Base-by-base conservation (phyloP, 2,113 vertebrate species). In the Anarrhichthys ocellatus region DNA sequence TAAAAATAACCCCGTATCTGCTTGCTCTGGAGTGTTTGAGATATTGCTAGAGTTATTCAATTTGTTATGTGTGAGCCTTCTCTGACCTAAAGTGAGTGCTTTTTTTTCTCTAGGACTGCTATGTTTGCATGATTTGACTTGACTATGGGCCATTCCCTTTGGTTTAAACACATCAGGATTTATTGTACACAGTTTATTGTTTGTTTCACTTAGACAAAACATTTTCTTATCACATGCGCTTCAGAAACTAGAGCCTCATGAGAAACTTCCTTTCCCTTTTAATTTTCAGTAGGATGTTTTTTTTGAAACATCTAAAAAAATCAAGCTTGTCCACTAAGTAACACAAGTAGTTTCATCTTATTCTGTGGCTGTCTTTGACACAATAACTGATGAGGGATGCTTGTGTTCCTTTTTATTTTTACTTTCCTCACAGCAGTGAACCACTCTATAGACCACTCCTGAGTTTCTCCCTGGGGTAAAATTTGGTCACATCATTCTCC, bases 1-100 rank as follows among this genome's bases (percentile, higher is more conserved):
- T 40, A 73, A 70, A 88, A 73, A 85, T 72, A 78, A 56, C 46
- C 40, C n/a, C 14, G 40, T 27, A 52, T 83, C 18, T 69, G 58
- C 71, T 68, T 32, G 6, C 75, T 71, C 27, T 80, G 15, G 52
- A 70, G 46, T 50, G 54, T 70, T 44, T 76, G 38, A 75, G n/a
- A 76, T 78, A 68, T 80, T 73, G 71, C 27, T 22, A 27, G 42
- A 59, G 38, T 56, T 76, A 18, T 71, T 27, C 29, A 50, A 64
- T n/a, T 58, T 81, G 54, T 66, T 58, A 78, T 84, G 15, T 40
- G 22, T 6, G 34, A 27, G 17, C 17, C 65, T 83, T 75, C 20
- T 66, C 14, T 66, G 75, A 84, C 48, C 56, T 72, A 74, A 81
- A 81, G 61, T 56, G 61, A 17, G 10, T 20, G 10, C 32, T 9